phyloP scores from a whole-genome alignment of 2,113 vertebrate species.

The Melanotaenia duboulayi region DNA sequence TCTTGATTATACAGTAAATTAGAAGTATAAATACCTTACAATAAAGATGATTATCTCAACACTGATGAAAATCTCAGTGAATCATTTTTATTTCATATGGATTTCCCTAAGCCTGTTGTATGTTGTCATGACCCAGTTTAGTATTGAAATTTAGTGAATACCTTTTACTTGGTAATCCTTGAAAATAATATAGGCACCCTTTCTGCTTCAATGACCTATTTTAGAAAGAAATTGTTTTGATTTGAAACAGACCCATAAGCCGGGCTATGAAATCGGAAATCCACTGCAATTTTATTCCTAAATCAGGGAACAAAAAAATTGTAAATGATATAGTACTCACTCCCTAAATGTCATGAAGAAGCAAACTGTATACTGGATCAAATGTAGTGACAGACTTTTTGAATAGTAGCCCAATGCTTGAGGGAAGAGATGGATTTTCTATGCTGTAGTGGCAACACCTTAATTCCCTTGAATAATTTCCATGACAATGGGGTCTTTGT shows the following conservation, averaged over 20 bases:
- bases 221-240: conserved; percentile 56
- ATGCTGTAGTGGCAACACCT: conserved; percentile 36
- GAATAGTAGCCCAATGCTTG: conserved; percentile 15
- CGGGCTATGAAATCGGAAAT: conserved; percentile 27
- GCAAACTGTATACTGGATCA: conserved; percentile 33
- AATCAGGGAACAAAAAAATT: conserved; percentile 27
- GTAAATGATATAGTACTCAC: not conserved
- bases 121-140: conserved; percentile 71
- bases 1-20: conserved; percentile 45
- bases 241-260: conserved; percentile 49
- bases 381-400: conserved; percentile 34
- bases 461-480: conserved; percentile 69
- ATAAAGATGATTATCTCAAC: conserved; percentile 57
- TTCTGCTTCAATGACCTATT: conserved; percentile 63
- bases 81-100: conserved; percentile 64
- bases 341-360: conserved; percentile 17
- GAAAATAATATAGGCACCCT: conserved; percentile 50
- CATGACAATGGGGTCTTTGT: conserved; percentile 68
- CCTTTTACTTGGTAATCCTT: conserved; percentile 69
- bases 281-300: conserved; percentile 15
- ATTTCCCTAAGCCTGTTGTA: conserved; percentile 70
- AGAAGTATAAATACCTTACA: conserved; percentile 53
- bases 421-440: conserved; percentile 18
- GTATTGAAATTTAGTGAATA: conserved; percentile 66
- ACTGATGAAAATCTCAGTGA: conserved; percentile 56